Percentiles rank a stretch among this genome's conserved stretches.
Evolutionary conservation across 2,797 vertebrate genomes (phyloP).

Genomic region (Propithecus perrieri): DNA sequence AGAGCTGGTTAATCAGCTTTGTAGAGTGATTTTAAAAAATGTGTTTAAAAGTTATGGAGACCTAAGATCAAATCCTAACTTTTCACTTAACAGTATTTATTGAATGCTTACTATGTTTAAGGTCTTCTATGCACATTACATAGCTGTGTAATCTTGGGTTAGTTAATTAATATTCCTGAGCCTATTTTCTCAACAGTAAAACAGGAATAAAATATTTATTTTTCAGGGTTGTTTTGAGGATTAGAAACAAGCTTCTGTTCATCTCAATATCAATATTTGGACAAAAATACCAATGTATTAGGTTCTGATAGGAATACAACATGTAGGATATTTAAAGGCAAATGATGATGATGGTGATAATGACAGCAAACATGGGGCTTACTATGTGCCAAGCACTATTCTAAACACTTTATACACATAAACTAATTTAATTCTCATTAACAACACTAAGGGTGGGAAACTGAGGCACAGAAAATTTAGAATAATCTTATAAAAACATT

Average conservation of each 20-base stretch:
- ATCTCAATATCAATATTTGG: not conserved
- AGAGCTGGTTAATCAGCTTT: not conserved
- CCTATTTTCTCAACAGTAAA: not conserved
- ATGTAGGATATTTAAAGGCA: not conserved
- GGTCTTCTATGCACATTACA: not conserved
- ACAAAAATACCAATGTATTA: not conserved
- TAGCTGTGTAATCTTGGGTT: not conserved
- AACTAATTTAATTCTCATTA: not conserved
- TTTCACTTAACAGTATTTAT: not conserved
- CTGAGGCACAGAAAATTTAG: not conserved
- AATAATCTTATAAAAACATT: not conserved
- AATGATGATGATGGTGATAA: not conserved
- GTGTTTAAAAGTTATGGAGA: not conserved
- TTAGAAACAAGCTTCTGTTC: not conserved
- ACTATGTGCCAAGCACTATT: not conserved
- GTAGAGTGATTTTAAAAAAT: not conserved
- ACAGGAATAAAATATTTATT: not conserved
- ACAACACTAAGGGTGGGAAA: not conserved
- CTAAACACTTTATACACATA: not conserved
- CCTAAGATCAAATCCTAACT: not conserved
- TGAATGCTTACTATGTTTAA: not conserved
- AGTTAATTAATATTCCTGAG: slow-evolving; percentile 1
- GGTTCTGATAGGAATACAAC: not conserved
- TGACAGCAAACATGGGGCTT: not conserved
- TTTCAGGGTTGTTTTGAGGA: not conserved